Conservation (phyloP, 2,113 vertebrate genomes). For the Struthio camelus region DNA sequence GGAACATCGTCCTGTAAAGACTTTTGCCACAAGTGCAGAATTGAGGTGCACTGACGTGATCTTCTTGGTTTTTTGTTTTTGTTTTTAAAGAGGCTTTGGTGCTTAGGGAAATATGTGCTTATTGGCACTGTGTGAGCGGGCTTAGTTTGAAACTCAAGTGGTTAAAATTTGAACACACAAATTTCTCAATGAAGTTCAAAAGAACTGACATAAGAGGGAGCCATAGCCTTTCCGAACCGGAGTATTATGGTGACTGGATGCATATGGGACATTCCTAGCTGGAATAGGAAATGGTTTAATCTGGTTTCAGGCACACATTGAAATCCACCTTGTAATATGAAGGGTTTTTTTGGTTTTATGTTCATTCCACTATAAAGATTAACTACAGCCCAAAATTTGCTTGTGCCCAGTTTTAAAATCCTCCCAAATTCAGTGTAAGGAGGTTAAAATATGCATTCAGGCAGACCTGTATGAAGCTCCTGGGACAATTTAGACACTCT, state of each 20-base stretch:
- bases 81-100: not conserved
- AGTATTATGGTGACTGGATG: not conserved
- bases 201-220: not conserved
- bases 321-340: fast-evolving
- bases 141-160: not conserved
- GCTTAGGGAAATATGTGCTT: not conserved
- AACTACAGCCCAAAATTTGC: not conserved
- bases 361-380: not conserved
- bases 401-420: not conserved
- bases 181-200: not conserved
- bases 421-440: fast-evolving
- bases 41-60: fast-evolving
- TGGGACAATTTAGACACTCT: not conserved
- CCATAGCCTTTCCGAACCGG: not conserved
- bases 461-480: not conserved
- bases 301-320: fast-evolving
- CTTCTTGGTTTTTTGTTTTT: not conserved
- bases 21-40: not conserved
- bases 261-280: fast-evolving
- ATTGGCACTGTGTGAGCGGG: fast-evolving
- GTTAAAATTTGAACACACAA: not conserved
- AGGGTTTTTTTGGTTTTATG: not conserved
- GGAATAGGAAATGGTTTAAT: not conserved
- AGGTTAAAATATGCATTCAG: not conserved
- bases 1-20: not conserved